Base-by-base conservation (phyloP, 2,888 invertebrate genomes). In the Pedicia rivosa region DNA sequence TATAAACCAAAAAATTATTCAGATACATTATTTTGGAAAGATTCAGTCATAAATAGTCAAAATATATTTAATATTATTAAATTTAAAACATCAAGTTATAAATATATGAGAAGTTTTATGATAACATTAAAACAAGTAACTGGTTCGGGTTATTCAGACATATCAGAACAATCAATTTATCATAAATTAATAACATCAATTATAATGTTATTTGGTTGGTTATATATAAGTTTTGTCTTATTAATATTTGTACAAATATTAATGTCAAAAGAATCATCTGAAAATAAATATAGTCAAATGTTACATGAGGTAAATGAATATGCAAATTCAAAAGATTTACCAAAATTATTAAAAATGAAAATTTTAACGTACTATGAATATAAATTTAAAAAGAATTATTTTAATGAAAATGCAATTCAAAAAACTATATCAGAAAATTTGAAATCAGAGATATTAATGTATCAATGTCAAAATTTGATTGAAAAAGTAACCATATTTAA, bases 401-500 rank as follows among this genome's bases (percentile, higher is more conserved):
- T 66, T 42, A 55, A 63, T 40, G 67, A 68, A 45, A 54, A 53
- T 25, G 59, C 60, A 34, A 67, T 67, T 43, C 49, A 60, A 7
- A 48, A 55, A 8, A 64, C 64, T 2, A 51, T 67, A 22, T 64
- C 67, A 2, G 60, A 60, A 2, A 13, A 16, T 10, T 10, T 40
- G 4, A 16, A 19, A 20, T 32, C 66, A 49, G 68, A 69, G 48
- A 64, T 70, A 25, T 54, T 61, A 12, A 65, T 68, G 64, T 64
- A 67, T 44, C 64, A 60, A 2, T 69, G 69, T 38, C 52, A 64
- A 4, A 63, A 64, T 42, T 51, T 70, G 25, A 66, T 70, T 3
- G 67, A 68, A 46, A 65, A 65, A 35, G 68, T 69, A 1, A 57
- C 59, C 2, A 64, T 70, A 42, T 70, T 70, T 44, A 59, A 63